These are phyloP conservation scores for Leptopterna dolabrata DNA, from an alignment of 2,888 invertebrate species.

Conservation along the genomic window DNA sequence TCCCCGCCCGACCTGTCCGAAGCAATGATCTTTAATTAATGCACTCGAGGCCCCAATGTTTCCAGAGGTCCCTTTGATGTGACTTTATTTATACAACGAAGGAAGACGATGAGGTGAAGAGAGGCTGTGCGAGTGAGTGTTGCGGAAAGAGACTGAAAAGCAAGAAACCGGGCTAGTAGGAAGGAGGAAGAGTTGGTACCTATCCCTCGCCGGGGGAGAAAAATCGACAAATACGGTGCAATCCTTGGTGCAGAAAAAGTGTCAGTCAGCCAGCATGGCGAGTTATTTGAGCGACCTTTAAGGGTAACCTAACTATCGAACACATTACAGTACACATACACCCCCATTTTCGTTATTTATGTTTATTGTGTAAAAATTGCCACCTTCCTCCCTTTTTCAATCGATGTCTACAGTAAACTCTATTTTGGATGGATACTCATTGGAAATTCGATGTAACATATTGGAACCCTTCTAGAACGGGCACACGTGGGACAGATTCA, in stretches of 20 bases:
- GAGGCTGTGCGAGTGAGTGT: not conserved
- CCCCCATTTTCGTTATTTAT: too few relatives aligned
- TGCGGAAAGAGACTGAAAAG: not conserved
- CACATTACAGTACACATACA: too few relatives aligned
- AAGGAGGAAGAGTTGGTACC: not conserved
- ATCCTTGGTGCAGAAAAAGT: not conserved
- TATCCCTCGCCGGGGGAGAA: not conserved
- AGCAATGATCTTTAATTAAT: slow-evolving; percentile 54
- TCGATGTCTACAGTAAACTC: too few relatives aligned
- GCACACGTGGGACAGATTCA: too few relatives aligned
- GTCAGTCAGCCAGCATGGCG: not conserved
- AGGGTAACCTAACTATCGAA: too few relatives aligned
- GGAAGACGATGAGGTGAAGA: not conserved
- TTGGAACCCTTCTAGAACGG: too few relatives aligned
- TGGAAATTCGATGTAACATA: too few relatives aligned
- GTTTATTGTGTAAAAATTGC: too few relatives aligned
- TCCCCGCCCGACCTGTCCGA: slow-evolving; percentile 41
- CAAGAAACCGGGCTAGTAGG: not conserved
- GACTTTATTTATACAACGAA: slow-evolving; percentile 49
- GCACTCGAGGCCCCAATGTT: slow-evolving; percentile 47
- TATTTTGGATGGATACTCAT: too few relatives aligned
- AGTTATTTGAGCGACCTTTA: too few relatives aligned
- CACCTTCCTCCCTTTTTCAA: too few relatives aligned
- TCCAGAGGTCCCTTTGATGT: slow-evolving; percentile 48
- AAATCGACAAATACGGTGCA: not conserved